Conservation (phyloP, 2,113 vertebrate genomes). For the Tor tambroides region DNA sequence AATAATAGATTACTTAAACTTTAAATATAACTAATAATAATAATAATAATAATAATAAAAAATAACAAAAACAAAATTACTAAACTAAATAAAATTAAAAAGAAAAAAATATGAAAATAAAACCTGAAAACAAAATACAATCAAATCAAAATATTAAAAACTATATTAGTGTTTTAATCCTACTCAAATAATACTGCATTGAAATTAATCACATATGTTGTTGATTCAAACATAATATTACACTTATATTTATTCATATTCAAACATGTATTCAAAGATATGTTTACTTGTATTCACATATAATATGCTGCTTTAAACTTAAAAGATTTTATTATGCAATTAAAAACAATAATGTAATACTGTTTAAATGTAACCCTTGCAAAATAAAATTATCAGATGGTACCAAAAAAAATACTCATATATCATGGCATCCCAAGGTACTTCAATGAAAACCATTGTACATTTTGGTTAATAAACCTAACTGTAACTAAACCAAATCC, state of each 20-base stretch:
- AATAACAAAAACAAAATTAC: neutral
- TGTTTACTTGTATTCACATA: neutral
- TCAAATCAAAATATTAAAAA: neutral
- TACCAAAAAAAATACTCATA: neutral
- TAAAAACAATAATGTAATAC: neutral
- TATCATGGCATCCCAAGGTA: neutral
- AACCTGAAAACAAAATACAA: neutral
- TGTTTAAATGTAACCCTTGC: neutral
- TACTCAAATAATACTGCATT: neutral
- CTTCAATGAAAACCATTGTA: neutral
- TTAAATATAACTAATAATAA: neutral
- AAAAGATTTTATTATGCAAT: neutral
- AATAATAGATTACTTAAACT: neutral
- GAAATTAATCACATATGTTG: too few relatives aligned
- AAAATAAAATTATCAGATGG: neutral
- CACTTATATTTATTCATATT: too few relatives aligned
- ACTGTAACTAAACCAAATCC: conserved; percentile 8
- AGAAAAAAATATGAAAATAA: too few relatives aligned
- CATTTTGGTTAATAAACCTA: neutral
- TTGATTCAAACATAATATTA: too few relatives aligned
- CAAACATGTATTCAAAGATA: too few relatives aligned
- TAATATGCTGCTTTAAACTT: neutral
- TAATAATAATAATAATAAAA: neutral
- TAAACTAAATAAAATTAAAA: neutral
- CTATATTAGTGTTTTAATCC: neutral